Percentiles rank a stretch among this genome's conserved stretches.
Conservation (phyloP, 2,113 vertebrate species). For the Ranitomeya variabilis region DNA sequence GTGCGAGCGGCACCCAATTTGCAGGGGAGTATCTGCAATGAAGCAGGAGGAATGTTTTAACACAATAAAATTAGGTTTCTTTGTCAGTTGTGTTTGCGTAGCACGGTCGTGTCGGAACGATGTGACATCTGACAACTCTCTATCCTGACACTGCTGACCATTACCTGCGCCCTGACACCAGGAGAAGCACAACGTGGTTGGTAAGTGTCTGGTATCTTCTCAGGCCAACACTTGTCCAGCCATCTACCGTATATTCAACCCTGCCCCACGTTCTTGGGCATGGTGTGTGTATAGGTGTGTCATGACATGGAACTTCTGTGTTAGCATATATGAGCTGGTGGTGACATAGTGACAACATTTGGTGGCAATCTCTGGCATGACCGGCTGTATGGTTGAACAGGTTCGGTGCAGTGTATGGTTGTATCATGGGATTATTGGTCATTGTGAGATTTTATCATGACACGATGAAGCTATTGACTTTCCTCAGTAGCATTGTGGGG, state of each 20-base stretch:
- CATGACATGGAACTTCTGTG: background rate
- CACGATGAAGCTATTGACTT: background rate
- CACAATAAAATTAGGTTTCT: slow-evolving; percentile 15
- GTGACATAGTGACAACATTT: background rate
- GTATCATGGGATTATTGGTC: background rate
- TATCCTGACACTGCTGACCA: background rate
- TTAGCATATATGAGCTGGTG: background rate
- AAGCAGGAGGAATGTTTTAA: slow-evolving; percentile 16
- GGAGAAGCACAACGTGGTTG: background rate
- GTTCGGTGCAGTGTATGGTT: background rate
- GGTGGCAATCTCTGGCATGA: background rate
- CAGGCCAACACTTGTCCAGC: background rate
- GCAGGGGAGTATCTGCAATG: background rate
- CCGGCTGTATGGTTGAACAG: background rate
- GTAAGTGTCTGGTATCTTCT: background rate
- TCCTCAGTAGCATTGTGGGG: background rate
- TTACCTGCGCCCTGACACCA: background rate
- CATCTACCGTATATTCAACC: background rate
- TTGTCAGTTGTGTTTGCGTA: background rate
- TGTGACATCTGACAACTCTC: background rate
- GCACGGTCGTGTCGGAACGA: background rate
- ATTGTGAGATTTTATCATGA: background rate
- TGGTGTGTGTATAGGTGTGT: background rate
- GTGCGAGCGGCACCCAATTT: slow-evolving; percentile 7
- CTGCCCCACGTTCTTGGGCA: background rate